phyloP scores from a whole-genome alignment of 1,140 invertebrate species.

The Leptopilina clavipes region DNA sequence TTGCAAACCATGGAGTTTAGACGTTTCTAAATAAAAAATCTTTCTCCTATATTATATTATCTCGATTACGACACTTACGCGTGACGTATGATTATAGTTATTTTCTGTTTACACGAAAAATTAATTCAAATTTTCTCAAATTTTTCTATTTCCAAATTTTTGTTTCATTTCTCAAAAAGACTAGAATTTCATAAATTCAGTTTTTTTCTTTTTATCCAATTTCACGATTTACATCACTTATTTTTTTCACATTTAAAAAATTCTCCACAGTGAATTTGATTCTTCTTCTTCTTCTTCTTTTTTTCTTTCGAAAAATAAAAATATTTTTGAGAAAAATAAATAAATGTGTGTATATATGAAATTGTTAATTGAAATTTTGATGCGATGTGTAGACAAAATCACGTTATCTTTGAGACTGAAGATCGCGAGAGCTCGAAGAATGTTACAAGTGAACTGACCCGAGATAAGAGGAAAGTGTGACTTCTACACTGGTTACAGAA shows the following conservation, averaged over 20 bases:
- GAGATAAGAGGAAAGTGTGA: conserved; percentile 57
- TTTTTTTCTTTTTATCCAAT: not conserved
- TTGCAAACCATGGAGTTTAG: not conserved
- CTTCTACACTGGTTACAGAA: not conserved
- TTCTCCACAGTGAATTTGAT: too few species aligned
- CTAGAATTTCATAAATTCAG: not conserved
- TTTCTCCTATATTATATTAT: not conserved
- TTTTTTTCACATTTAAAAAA: too few species aligned
- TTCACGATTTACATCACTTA: not conserved
- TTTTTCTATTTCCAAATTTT: not conserved
- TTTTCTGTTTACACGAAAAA: not conserved
- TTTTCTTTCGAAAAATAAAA: too few species aligned
- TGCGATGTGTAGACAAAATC: not conserved
- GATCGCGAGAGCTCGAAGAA: conserved; percentile 6
- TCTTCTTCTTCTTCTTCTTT: too few species aligned
- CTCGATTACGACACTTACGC: not conserved
- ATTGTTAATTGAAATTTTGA: not conserved
- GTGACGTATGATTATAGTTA: not conserved
- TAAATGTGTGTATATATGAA: too few species aligned
- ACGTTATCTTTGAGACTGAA: conserved; percentile 23
- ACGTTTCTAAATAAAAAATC: not conserved
- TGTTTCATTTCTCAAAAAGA: too few species aligned
- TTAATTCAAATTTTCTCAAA: not conserved
- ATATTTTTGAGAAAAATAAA: too few species aligned
- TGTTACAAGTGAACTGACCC: conserved; percentile 59